A percentile compares a stretch with the other conserved stretches of the same genome.
Evolutionary conservation across 2,113 vertebrate species (phyloP).

Genomic region (Brachypodius melanocephalos): DNA sequence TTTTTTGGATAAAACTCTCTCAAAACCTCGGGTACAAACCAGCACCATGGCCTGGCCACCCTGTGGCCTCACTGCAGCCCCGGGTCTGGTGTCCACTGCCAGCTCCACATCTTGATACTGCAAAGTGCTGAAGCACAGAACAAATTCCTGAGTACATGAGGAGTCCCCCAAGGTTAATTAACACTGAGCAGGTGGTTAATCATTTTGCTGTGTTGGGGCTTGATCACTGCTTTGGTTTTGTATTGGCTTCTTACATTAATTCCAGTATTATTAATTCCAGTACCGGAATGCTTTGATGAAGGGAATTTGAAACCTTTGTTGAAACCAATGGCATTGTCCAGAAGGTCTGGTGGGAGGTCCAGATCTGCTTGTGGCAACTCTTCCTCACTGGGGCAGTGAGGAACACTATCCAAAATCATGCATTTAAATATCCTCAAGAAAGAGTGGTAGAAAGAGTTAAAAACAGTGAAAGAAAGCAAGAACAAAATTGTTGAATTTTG

Average conservation of each 20-base stretch:
- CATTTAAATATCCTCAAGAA: background rate
- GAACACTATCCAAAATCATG: rapidly evolving
- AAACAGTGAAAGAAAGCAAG: background rate
- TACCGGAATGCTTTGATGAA: background rate
- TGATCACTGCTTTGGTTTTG: background rate
- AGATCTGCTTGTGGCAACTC: background rate
- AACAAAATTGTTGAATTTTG: background rate
- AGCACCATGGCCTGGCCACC: background rate
- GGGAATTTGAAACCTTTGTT: background rate
- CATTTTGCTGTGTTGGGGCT: background rate
- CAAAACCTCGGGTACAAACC: rapidly evolving
- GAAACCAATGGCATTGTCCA: rapidly evolving
- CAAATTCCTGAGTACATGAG: background rate
- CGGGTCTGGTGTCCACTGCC: background rate
- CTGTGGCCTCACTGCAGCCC: background rate
- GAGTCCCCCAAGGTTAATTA: background rate
- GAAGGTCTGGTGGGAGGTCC: background rate
- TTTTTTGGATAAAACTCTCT: background rate
- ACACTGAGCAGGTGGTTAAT: background rate
- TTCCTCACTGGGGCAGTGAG: background rate
- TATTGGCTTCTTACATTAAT: background rate
- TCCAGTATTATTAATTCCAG: background rate
- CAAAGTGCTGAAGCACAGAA: background rate
- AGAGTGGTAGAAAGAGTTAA: background rate
- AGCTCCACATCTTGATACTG: background rate